Conservation (phyloP, 2,888 invertebrate species). For the Cremastobaeus sp. region DNA sequence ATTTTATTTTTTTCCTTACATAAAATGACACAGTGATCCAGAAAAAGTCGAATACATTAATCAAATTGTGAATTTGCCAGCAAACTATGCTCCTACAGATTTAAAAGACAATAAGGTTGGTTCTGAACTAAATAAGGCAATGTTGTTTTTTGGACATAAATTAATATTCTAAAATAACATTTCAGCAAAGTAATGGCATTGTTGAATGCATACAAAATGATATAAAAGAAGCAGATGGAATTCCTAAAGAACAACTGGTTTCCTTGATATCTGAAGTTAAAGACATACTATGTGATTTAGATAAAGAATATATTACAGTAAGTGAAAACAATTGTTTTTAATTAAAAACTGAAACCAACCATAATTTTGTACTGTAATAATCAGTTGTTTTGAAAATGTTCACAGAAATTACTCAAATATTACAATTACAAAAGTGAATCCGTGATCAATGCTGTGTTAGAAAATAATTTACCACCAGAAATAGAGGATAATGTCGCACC, state of each 20-base stretch:
- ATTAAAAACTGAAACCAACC: too few species aligned
- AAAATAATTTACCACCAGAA: constrained; percentile 83
- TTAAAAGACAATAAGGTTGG: too few species aligned
- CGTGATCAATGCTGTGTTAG: constrained; percentile 90
- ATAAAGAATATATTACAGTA: constrained; percentile 85
- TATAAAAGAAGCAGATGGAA: constrained; percentile 21
- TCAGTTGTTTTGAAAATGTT: constrained; percentile 86
- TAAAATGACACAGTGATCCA: constrained; percentile 16
- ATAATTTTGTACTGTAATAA: neutral
- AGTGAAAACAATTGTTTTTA: constrained; percentile 31
- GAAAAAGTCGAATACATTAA: constrained; percentile 32
- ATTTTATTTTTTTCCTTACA: constrained; percentile 7
- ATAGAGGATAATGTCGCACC: constrained; percentile 79
- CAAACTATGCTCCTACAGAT: too few species aligned
- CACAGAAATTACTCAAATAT: constrained; percentile 86
- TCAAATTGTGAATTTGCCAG: neutral
- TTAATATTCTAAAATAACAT: neutral
- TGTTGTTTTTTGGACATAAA: neutral
- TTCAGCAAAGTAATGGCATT: too few species aligned
- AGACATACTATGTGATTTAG: constrained; percentile 89
- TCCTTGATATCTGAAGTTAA: constrained; percentile 83
- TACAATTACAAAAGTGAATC: constrained; percentile 87
- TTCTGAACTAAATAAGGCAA: too few species aligned
- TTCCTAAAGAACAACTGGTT: constrained; percentile 69
- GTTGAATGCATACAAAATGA: neutral